These are phyloP conservation scores for Globia sparganii DNA, from an alignment of 2,888 invertebrate species.

Conservation along the genomic window DNA sequence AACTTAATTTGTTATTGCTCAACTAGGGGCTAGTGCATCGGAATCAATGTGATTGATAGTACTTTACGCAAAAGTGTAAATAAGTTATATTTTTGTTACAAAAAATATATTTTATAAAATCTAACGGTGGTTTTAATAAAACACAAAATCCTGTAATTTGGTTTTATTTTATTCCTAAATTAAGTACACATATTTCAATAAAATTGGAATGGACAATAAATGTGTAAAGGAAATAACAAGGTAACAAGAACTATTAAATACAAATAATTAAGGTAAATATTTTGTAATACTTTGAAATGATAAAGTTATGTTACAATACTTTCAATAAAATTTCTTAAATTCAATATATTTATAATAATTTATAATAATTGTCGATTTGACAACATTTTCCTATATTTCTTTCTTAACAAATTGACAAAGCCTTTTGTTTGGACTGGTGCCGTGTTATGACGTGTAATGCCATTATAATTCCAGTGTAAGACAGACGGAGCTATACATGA, in stretches of 20 bases:
- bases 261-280: slow-evolving; percentile 47
- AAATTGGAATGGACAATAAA: slow-evolving; percentile 58
- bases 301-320: slow-evolving; percentile 35
- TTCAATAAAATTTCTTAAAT: slow-evolving; percentile 27
- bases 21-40: slow-evolving; percentile 81
- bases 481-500: not conserved
- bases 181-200: slow-evolving; percentile 31
- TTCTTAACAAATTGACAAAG: slow-evolving; percentile 36
- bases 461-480: not conserved
- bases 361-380: slow-evolving; percentile 12
- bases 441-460: not conserved
- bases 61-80: slow-evolving; percentile 77
- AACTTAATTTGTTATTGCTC: slow-evolving; percentile 82
- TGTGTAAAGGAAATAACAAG: slow-evolving; percentile 36
- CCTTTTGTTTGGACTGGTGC: slow-evolving; percentile 1
- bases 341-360: slow-evolving; percentile 6
- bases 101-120: slow-evolving; percentile 76
- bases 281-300: slow-evolving; percentile 37
- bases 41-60: slow-evolving; percentile 79
- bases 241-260: slow-evolving; percentile 44
- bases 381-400: slow-evolving; percentile 12
- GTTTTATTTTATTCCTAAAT: slow-evolving; percentile 29
- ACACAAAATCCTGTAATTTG: slow-evolving; percentile 15
- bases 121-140: slow-evolving; percentile 66
- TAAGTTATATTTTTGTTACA: slow-evolving; percentile 85